Evolutionary conservation across 2,888 invertebrate species (phyloP).

Genomic region (Petrolisthes manimaculis): DNA sequence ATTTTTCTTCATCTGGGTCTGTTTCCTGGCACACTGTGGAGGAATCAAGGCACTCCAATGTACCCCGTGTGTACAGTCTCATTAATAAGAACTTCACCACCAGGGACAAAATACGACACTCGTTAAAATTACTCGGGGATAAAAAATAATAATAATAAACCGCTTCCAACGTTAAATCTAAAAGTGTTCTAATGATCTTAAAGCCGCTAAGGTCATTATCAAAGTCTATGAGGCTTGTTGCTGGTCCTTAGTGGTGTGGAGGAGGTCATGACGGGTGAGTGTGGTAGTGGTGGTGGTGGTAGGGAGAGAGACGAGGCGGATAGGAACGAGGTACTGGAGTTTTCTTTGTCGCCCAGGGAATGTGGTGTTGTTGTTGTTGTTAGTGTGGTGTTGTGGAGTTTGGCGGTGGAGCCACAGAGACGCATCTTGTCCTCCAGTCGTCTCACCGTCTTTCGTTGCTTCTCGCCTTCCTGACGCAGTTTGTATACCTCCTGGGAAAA

Average conservation of each 20-base stretch:
- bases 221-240: background rate
- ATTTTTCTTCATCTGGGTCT: no score
- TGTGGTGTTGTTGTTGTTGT: constrained; percentile 48
- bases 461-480: constrained; percentile 51
- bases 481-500: constrained; percentile 44
- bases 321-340: constrained; percentile 1
- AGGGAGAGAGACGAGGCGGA: constrained; percentile 34
- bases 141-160: no score
- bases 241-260: constrained; percentile 43
- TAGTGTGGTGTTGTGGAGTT: constrained; percentile 34
- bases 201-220: background rate
- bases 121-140: background rate
- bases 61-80: no score
- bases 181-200: constrained; percentile 35
- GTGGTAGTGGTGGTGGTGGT: background rate
- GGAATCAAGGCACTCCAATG: no score
- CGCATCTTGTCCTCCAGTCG: constrained; percentile 54
- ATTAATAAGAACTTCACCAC: no score
- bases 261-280: constrained; percentile 8
- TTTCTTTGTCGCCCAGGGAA: constrained; percentile 52
- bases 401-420: constrained; percentile 21
- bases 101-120: no score
- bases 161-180: background rate
- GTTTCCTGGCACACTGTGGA: no score
- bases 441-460: constrained; percentile 49